These are phyloP conservation scores for Columba janthina DNA, from an alignment of 2,113 vertebrate species.

Conservation along the genomic window DNA sequence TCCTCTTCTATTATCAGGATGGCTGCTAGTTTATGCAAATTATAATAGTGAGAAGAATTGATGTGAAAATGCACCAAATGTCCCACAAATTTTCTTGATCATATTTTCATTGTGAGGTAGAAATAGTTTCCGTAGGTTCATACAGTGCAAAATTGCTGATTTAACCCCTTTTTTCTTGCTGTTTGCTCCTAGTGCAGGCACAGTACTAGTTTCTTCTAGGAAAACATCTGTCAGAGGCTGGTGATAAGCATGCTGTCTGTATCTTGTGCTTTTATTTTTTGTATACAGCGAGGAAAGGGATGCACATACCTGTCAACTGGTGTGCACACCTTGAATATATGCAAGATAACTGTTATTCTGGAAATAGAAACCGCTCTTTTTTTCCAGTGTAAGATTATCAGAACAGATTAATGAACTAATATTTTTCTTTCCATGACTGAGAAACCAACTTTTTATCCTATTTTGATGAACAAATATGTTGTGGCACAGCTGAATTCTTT, in stretches of 20 bases:
- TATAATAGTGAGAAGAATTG: not conserved
- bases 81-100: not conserved
- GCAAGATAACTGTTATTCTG: not conserved
- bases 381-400: not conserved
- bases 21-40: not conserved
- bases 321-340: not conserved
- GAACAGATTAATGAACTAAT: not conserved
- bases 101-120: not conserved
- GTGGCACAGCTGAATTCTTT: slow-evolving; percentile 19
- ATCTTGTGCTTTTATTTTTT: not conserved
- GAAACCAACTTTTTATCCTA: not conserved
- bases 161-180: not conserved
- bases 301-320: not conserved
- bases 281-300: not conserved
- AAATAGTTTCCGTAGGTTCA: not conserved
- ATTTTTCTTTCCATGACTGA: not conserved
- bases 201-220: not conserved
- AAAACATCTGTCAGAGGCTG: not conserved
- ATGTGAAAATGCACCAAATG: not conserved
- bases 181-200: not conserved
- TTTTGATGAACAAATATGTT: not conserved
- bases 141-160: not conserved
- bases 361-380: not conserved
- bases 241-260: not conserved
- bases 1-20: not conserved